These are phyloP conservation scores for Paracanthobrama guichenoti DNA, from an alignment of 2,113 vertebrate genomes.

Conservation along the genomic window DNA sequence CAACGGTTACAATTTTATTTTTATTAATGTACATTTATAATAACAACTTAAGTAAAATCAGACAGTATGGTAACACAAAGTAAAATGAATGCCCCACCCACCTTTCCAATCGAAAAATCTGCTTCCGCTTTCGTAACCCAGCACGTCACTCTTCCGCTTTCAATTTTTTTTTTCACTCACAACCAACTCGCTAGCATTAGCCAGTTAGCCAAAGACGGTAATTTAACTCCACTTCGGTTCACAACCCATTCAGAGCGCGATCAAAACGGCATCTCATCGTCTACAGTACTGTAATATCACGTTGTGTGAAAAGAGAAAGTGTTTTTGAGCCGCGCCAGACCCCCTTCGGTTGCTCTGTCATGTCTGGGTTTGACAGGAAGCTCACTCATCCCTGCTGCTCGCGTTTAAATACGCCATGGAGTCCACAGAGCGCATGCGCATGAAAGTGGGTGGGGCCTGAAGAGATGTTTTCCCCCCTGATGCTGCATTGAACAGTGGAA, in stretches of 20 bases:
- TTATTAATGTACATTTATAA: background rate
- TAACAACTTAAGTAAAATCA: background rate
- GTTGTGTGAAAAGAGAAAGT: background rate
- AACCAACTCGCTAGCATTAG: slow-evolving; percentile 38
- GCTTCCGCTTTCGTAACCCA: slow-evolving; percentile 51
- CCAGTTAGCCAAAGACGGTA: slow-evolving; percentile 26
- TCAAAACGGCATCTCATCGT: background rate
- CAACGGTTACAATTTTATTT: background rate
- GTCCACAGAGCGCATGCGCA: slow-evolving; percentile 62
- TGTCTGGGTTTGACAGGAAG: slow-evolving; percentile 16
- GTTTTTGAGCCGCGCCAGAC: background rate
- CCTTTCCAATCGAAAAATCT: slow-evolving; percentile 45
- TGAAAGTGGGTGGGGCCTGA: slow-evolving; percentile 51
- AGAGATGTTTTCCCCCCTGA: background rate
- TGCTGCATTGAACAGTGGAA: background rate
- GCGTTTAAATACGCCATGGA: slow-evolving; percentile 60
- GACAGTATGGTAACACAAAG: background rate
- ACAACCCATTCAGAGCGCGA: slow-evolving; percentile 14
- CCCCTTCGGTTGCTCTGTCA: background rate
- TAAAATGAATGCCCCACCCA: slow-evolving; percentile 44
- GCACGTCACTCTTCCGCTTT: slow-evolving; percentile 54
- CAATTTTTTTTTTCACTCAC: slow-evolving; percentile 4
- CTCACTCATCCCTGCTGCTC: slow-evolving; percentile 39
- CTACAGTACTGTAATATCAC: background rate
- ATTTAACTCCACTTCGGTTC: background rate